phyloP scores from a whole-genome alignment of 2,113 vertebrate species.

The Genyomyrus donnyi region DNA sequence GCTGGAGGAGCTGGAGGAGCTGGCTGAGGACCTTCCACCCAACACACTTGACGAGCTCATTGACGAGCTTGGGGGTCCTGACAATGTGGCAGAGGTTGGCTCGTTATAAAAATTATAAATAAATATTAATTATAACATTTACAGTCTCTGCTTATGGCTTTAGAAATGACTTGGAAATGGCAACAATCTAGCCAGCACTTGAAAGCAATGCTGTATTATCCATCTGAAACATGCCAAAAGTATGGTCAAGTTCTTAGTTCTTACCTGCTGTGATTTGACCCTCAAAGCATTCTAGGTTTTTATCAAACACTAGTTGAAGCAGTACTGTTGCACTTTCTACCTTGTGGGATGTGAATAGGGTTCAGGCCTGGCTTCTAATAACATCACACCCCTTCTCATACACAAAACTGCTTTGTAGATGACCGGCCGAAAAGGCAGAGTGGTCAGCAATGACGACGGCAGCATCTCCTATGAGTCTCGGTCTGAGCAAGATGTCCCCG shows the following conservation, averaged over 20 bases:
- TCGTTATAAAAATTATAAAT: too few relatives aligned
- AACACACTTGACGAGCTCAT: slow-evolving; percentile 96
- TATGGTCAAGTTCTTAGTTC: not conserved
- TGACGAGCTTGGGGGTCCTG: slow-evolving; percentile 91
- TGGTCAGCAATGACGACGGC: slow-evolving; percentile 95
- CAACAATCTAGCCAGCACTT: not conserved
- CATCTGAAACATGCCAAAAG: not conserved
- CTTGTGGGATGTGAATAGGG: not conserved
- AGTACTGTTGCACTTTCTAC: not conserved
- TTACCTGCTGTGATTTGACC: not conserved
- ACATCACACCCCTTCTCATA: not conserved
- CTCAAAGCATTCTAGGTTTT: not conserved
- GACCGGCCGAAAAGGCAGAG: slow-evolving; percentile 92
- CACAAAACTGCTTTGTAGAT: slow-evolving; percentile 61
- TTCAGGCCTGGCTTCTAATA: not conserved
- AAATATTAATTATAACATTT: not conserved
- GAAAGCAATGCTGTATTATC: not conserved
- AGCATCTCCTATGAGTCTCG: slow-evolving; percentile 93
- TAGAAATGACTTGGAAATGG: not conserved
- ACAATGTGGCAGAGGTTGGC: slow-evolving; percentile 90
- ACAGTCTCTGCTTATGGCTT: not conserved
- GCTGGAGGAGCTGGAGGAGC: slow-evolving; percentile 80
- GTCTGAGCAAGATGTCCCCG: slow-evolving; percentile 91
- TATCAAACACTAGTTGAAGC: not conserved
- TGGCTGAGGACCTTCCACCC: slow-evolving; percentile 84